Evolutionary conservation across 1,140 invertebrate species (phyloP).

Genomic region (Heliothis virescens): DNA sequence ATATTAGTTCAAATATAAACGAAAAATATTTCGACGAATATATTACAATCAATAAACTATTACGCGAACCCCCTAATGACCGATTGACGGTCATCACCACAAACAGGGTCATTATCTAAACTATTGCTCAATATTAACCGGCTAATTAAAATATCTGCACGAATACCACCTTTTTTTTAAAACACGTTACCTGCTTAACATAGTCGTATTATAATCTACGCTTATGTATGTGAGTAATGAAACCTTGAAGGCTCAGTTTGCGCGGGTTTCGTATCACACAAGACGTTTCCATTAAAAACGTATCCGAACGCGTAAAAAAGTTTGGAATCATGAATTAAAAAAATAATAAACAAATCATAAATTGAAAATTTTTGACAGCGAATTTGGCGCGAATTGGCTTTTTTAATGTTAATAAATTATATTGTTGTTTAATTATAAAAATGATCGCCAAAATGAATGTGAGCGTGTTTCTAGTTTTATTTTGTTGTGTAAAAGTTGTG

Average conservation of each 20-base stretch:
- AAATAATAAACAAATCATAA: neutral
- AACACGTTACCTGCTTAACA: slow-evolving; percentile 16
- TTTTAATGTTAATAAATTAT: slow-evolving; percentile 39
- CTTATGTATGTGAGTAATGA: slow-evolving; percentile 29
- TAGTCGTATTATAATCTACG: neutral
- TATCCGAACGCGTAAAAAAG: neutral
- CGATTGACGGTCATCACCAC: slow-evolving; percentile 14
- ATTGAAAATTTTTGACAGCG: slow-evolving; percentile 36
- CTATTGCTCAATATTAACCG: slow-evolving; percentile 5
- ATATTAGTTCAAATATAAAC: too few species aligned
- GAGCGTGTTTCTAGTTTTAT: slow-evolving; percentile 60
- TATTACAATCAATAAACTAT: neutral
- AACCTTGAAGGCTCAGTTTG: slow-evolving; percentile 48
- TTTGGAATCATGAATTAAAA: slow-evolving; percentile 31
- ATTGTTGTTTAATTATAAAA: slow-evolving; percentile 10
- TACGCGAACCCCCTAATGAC: neutral
- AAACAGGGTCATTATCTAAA: slow-evolving; percentile 32
- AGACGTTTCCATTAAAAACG: slow-evolving; percentile 29
- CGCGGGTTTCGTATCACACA: slow-evolving; percentile 15
- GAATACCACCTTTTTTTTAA: neutral
- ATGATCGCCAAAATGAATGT: slow-evolving; percentile 59
- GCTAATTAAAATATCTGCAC: neutral
- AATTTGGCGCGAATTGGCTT: slow-evolving; percentile 50
- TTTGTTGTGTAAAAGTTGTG: slow-evolving; percentile 62
- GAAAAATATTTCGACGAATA: neutral